phyloP scores from a whole-genome alignment of 2,888 invertebrate genomes.

The Aspidiotus rigidus region DNA sequence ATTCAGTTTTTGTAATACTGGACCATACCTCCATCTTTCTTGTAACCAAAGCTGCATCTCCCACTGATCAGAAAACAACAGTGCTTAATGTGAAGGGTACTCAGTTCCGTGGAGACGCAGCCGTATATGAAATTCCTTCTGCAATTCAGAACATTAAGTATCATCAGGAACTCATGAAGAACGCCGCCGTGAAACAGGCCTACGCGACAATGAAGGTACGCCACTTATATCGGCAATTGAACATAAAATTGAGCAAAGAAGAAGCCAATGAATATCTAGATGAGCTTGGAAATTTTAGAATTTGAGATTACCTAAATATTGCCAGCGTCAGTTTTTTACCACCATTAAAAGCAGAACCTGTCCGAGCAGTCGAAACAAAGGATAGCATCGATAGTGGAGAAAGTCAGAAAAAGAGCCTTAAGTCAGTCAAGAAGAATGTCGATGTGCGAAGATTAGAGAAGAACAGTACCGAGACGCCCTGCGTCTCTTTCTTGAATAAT shows the following conservation, averaged over 20 bases:
- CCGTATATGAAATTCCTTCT: background rate
- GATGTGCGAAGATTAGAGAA: background rate
- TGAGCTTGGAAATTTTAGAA: background rate
- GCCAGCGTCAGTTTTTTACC: background rate
- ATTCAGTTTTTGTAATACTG: no score
- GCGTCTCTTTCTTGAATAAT: slow-evolving; percentile 1
- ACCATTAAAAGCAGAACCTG: background rate
- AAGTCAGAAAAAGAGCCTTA: background rate
- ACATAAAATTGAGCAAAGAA: slow-evolving; percentile 1
- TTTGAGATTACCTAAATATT: background rate
- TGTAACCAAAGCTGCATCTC: background rate
- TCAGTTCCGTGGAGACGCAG: background rate
- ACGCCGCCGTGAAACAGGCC: background rate
- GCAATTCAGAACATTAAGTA: background rate
- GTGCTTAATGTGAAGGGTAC: background rate
- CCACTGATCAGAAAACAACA: slow-evolving; percentile 4
- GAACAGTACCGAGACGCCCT: slow-evolving; percentile 2
- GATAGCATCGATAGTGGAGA: background rate
- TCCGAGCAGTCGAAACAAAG: background rate
- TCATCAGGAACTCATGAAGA: slow-evolving; percentile 2
- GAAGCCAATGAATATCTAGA: background rate
- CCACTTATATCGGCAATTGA: background rate
- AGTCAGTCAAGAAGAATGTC: slow-evolving; percentile 2
- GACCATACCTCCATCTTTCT: no score
- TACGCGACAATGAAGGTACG: background rate